Conservation (phyloP, 2,797 vertebrate genomes). For the Poliocrania exsul region DNA sequence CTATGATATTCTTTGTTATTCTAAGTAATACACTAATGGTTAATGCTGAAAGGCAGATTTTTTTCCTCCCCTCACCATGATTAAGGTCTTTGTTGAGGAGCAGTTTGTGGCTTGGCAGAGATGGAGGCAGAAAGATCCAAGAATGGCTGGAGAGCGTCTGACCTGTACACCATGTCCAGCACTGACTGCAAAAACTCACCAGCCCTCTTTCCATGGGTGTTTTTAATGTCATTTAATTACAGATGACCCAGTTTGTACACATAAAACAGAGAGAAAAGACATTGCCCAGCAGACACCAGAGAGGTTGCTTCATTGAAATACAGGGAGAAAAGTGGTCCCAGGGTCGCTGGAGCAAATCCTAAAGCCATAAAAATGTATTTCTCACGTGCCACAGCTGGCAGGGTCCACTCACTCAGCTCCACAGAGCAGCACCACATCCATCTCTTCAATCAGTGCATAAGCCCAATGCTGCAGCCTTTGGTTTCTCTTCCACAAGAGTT, state of each 20-base stretch:
- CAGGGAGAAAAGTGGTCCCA: rapidly evolving
- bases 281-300: not conserved
- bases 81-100: not conserved
- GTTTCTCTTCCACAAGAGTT: not conserved
- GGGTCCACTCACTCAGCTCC: not conserved
- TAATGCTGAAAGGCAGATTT: not conserved
- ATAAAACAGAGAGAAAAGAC: not conserved
- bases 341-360: not conserved
- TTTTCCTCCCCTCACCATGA: not conserved
- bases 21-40: not conserved
- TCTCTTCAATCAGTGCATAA: not conserved
- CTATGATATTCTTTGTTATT: not conserved
- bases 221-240: not conserved
- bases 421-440: not conserved
- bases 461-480: not conserved
- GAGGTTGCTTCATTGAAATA: not conserved
- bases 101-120: not conserved
- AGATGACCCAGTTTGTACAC: not conserved
- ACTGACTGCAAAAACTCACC: not conserved
- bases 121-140: not conserved
- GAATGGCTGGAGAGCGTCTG: not conserved
- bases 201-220: rapidly evolving
- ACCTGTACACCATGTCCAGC: not conserved
- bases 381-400: rapidly evolving
- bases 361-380: not conserved